These are phyloP conservation scores for Rotaria macrura DNA, from an alignment of 2,888 invertebrate species.

Conservation along the genomic window DNA sequence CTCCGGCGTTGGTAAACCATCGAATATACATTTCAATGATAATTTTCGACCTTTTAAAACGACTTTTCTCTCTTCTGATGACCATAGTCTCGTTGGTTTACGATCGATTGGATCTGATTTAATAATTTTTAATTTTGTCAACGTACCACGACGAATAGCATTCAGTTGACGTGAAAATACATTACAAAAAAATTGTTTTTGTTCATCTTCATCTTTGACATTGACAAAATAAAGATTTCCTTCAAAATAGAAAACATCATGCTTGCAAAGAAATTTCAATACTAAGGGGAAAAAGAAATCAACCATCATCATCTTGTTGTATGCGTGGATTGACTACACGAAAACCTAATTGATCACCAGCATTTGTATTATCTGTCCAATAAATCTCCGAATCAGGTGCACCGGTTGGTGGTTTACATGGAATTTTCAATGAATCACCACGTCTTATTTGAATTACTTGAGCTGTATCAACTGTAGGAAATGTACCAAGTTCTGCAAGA, in stretches of 20 bases:
- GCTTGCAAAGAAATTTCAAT: not conserved
- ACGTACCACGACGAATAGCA: constrained; percentile 23
- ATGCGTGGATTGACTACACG: constrained; percentile 23
- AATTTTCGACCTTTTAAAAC: constrained; percentile 27
- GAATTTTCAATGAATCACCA: constrained; percentile 29
- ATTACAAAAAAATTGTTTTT: constrained; percentile 73
- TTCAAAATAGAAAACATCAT: constrained; percentile 36
- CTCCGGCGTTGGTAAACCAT: constrained; percentile 31
- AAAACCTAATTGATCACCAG: constrained; percentile 29
- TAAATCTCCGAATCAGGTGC: constrained; percentile 31
- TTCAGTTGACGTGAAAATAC: constrained; percentile 21
- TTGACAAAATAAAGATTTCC: constrained; percentile 95
- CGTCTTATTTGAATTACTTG: constrained; percentile 24
- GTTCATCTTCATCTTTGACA: constrained; percentile 70
- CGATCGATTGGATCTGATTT: constrained; percentile 23
- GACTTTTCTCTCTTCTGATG: constrained; percentile 26
- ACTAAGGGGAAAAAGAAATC: not conserved
- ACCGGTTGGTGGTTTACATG: constrained; percentile 29
- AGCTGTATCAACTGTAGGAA: constrained; percentile 20
- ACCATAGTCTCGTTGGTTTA: constrained; percentile 27
- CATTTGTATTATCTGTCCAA: constrained; percentile 30
- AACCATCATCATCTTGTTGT: constrained; percentile 31
- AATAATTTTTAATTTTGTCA: constrained; percentile 28
- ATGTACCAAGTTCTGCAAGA: constrained; percentile 22
- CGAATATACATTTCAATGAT: constrained; percentile 34